Percentiles rank a stretch among this genome's conserved stretches.
phyloP scores from a whole-genome alignment of 2,888 invertebrate genomes.

The Gari tellinella region DNA sequence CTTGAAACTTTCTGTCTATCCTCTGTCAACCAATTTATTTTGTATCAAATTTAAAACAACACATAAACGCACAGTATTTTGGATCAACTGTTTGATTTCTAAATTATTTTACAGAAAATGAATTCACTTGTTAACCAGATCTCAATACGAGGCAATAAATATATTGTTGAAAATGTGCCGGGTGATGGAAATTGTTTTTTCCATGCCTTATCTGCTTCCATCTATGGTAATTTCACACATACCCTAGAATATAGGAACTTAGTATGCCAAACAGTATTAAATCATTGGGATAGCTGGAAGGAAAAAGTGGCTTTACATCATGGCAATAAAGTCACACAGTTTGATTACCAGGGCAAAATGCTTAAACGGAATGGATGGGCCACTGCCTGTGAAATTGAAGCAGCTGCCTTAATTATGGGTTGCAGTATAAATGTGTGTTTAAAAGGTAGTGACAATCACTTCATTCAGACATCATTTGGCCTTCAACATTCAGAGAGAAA shows the following conservation, averaged over 20 bases:
- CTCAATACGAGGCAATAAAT: too few relatives aligned
- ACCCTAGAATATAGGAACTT: background rate
- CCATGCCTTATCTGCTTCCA: slow-evolving; percentile 17
- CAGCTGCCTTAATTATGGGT: slow-evolving; percentile 19
- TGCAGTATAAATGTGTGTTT: slow-evolving; percentile 8
- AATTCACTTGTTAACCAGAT: too few relatives aligned
- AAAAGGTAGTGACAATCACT: too few relatives aligned
- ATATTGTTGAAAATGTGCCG: slow-evolving; percentile 12
- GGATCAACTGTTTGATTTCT: too few relatives aligned
- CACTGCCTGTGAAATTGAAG: slow-evolving; percentile 33
- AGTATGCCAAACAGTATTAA: background rate
- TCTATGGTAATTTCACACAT: slow-evolving; percentile 10
- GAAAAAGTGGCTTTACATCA: background rate
- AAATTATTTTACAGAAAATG: too few relatives aligned
- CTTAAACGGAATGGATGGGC: slow-evolving; percentile 19
- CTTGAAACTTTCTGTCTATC: too few relatives aligned
- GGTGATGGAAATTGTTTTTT: slow-evolving; percentile 46
- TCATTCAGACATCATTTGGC: background rate
- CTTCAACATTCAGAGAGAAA: too few relatives aligned
- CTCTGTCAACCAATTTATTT: too few relatives aligned
- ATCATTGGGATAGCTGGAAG: background rate
- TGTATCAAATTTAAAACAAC: too few relatives aligned
- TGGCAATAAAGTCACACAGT: background rate
- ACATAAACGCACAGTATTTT: too few relatives aligned
- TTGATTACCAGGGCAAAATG: slow-evolving; percentile 10